phyloP scores from a whole-genome alignment of 2,888 invertebrate species.

The Leptura quadrifasciata region DNA sequence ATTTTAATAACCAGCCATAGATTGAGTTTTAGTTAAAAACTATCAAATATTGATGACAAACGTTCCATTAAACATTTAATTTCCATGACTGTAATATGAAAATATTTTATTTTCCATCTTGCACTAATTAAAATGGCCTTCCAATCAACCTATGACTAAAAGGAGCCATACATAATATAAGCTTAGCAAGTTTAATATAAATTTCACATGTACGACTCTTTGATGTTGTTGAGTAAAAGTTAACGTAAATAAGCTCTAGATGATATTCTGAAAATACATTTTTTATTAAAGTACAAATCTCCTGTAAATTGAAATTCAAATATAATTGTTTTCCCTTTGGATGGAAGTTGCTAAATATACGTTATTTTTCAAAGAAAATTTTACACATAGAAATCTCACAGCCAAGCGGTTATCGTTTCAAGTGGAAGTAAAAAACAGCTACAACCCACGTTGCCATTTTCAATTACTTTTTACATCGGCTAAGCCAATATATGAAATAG shows the following conservation, averaged over 20 bases:
- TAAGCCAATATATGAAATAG: too few species aligned
- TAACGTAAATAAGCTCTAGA: not conserved
- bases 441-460: too few species aligned
- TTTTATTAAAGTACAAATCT: not conserved
- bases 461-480: too few species aligned
- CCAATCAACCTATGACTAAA: not conserved
- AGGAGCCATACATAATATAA: not conserved
- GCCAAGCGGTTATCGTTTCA: not conserved
- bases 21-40: too few species aligned
- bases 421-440: too few species aligned
- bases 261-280: not conserved
- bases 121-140: not conserved
- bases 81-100: too few species aligned
- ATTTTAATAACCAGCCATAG: too few species aligned
- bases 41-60: too few species aligned
- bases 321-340: not conserved
- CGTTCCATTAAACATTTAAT: too few species aligned
- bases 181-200: not conserved
- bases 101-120: not conserved
- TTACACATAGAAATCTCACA: not conserved
- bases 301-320: not conserved
- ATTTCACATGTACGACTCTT: not conserved
- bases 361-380: conserved; percentile 1
- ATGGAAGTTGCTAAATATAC: not conserved
- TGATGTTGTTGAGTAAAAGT: not conserved